Base-by-base conservation (phyloP, 2,113 vertebrate genomes). In the Dinomys branickii region DNA sequence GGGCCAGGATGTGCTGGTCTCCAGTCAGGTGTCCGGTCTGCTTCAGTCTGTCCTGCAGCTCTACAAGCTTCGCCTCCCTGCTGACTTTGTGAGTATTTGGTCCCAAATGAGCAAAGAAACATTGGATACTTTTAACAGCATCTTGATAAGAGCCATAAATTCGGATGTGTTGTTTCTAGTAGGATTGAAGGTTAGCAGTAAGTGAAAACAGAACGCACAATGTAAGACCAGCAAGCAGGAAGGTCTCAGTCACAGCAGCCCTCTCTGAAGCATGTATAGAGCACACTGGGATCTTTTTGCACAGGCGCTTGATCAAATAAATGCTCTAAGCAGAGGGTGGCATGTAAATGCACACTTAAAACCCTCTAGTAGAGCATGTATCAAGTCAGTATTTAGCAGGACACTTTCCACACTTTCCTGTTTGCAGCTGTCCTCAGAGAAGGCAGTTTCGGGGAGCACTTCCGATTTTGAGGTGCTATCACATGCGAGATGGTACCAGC, bases 1-100 rank as follows among this genome's bases (percentile, higher is more conserved):
- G 38, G 99, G 99, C 96, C 99, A 99, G 83, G 99, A 99, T 3
- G 99, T 99, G 78, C 93, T 99, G 95, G 99, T 99, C 58, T 99
- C 99, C 0, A 99, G 98, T 97, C 99, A 99, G 97, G 98, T 99
- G 92, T 99, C 99, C 96, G 98, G 96, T 96, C 98, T 99, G 83
- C 98, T 99, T 44, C 99, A 99, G 59, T 99, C 99, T 85, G 98
- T 99, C 80, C 97, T 99, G 78, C 99, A 99, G 97, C 99, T 99
- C 83, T 98, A 99, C 82, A 99, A 98, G 88, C 99, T 99, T 85
- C 99, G 99, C 7, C 97, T 99, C 98, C 47, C 99, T 44, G 98
- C 99, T 54, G 99, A 99, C 86, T 99, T 99, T 50, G 99, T 99
- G 98, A 98, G 99, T 99, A 88, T 93, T 59, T 82, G 28, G 80